Evolutionary conservation across 1,140 invertebrate genomes (phyloP), one percentile per base, ranked within the genome.

Genomic region (Lutraria rhynchaena): DNA sequence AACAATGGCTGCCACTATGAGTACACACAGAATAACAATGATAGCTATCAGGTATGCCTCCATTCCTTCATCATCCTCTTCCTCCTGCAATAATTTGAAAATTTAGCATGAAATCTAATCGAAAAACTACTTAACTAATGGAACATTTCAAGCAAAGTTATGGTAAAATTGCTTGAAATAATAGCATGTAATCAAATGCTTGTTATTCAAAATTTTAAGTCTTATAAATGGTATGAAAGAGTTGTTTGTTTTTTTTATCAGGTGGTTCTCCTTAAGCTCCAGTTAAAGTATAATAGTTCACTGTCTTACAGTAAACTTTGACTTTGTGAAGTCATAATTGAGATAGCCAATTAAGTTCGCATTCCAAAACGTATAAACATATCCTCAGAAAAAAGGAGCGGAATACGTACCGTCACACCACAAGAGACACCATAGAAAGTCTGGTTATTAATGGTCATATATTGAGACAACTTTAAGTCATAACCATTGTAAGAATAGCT

Each of bases 381-480:
- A n/a, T n/a, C n/a, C n/a, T n/a, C n/a, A n/a, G n/a, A n/a, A n/a
- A n/a, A n/a, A n/a, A n/a, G n/a, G n/a, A n/a, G n/a, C n/a, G n/a
- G n/a, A n/a, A n/a, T 15, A 29, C 73, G 35, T 55, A 77, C 75
- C 19, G 55, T 33, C 11, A 51, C 44, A 7, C 60, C 75, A 57
- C 75, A 77, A 11, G 60, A 65, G 3, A 77, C 75, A 27, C 75
- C 75, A 22, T 67, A 77, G 46, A 49, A 77, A 5, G 60, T 67
- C 19, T 67, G 60, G 15, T 67, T 67, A 27, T 77, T 67, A 15
- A 77, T 37, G 1, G 61, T 77, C 44, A 77, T 24, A 61, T 65
- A 77, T 15, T 27, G 31, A n/a, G 75, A 77, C 33, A 77, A 35
- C 13, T 63, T 17, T 11, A 77, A 19, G 19, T 49, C 51, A 44